Conservation (phyloP, 2,888 invertebrate species). For the Eledone cirrhosa region DNA sequence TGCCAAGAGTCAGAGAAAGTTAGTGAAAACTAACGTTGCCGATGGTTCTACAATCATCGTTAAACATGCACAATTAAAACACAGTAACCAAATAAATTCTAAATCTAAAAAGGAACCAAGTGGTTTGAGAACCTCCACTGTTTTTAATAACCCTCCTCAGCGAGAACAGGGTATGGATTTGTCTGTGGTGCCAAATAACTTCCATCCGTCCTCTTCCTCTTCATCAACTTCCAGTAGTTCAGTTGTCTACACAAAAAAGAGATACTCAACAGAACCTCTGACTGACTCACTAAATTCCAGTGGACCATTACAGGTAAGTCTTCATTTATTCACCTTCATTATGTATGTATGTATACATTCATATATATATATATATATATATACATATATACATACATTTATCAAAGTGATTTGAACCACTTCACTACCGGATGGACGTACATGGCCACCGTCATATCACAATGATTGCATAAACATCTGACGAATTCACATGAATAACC, state of each 20-base stretch:
- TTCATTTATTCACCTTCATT: too few species aligned
- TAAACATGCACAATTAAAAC: slow-evolving; percentile 52
- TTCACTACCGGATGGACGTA: too few species aligned
- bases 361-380: too few species aligned
- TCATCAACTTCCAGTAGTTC: neutral
- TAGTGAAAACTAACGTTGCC: neutral
- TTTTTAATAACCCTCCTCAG: neutral
- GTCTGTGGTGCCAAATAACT: slow-evolving; percentile 5
- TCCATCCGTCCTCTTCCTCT: slow-evolving; percentile 7
- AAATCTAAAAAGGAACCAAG: slow-evolving; percentile 21
- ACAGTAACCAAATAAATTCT: slow-evolving; percentile 42
- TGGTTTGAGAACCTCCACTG: neutral
- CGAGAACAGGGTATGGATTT: slow-evolving; percentile 9
- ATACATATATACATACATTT: too few species aligned
- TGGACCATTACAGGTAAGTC: too few species aligned
- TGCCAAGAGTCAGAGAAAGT: neutral
- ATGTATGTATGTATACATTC: too few species aligned
- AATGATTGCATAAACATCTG: too few species aligned
- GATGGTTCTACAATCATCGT: slow-evolving; percentile 43
- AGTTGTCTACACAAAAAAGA: neutral
- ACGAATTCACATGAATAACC: too few species aligned
- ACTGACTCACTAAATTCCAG: neutral
- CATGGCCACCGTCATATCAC: too few species aligned
- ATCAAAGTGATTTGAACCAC: too few species aligned
- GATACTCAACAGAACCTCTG: neutral